Percentiles rank a stretch among this genome's conserved stretches.
Evolutionary conservation across 1,140 invertebrate genomes (phyloP).

Genomic region (Musca vetustissima): DNA sequence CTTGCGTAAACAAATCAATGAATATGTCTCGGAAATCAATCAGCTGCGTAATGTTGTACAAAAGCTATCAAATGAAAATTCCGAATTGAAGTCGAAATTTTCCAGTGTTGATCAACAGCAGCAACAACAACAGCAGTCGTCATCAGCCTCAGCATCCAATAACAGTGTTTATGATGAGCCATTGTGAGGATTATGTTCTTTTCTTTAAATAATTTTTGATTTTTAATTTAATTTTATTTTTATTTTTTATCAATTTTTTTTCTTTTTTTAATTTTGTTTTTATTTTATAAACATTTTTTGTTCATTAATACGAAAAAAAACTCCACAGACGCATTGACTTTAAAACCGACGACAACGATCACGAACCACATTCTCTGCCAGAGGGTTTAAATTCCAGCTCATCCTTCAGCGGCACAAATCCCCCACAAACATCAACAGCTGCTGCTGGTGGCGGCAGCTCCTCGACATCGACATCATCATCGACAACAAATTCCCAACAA

Average conservation of each 20-base stretch:
- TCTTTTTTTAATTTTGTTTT: slow-evolving; percentile 25
- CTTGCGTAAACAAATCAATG: slow-evolving; percentile 56
- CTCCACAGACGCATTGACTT: slow-evolving; percentile 52
- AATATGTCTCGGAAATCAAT: slow-evolving; percentile 61
- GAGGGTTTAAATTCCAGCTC: slow-evolving; percentile 37
- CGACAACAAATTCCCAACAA: slow-evolving; percentile 44
- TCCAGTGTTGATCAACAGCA: slow-evolving; percentile 29
- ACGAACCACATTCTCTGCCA: slow-evolving; percentile 49
- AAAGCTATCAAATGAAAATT: slow-evolving; percentile 68
- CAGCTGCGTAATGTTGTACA: slow-evolving; percentile 62
- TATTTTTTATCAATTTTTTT: slow-evolving; percentile 24
- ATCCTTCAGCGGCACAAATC: slow-evolving; percentile 25
- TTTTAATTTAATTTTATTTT: slow-evolving; percentile 13
- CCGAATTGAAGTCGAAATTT: slow-evolving; percentile 61
- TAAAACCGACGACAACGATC: slow-evolving; percentile 47
- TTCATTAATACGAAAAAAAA: too few species aligned
- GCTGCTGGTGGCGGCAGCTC: slow-evolving; percentile 28
- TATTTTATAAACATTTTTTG: not conserved
- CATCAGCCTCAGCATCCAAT: slow-evolving; percentile 33
- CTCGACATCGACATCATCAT: slow-evolving; percentile 42
- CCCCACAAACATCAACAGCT: slow-evolving; percentile 46
- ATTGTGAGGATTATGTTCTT: slow-evolving; percentile 45
- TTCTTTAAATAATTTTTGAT: slow-evolving; percentile 28
- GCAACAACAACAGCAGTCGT: not conserved
- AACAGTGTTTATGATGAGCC: slow-evolving; percentile 52